These are phyloP conservation scores for Junonia oenone DNA, from an alignment of 2,888 invertebrate genomes.

Conservation along the genomic window DNA sequence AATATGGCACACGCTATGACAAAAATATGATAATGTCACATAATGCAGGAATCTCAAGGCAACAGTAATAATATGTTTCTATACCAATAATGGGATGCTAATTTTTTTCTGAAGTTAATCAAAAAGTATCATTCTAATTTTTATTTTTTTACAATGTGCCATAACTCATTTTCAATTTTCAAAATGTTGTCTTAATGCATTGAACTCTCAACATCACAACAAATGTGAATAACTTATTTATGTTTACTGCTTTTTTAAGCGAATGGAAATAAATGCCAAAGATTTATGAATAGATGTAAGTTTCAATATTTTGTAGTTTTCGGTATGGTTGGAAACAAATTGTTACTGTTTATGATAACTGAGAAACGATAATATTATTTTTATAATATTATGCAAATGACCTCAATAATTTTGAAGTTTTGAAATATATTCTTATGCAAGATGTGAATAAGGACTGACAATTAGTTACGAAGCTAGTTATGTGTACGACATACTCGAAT, in stretches of 20 bases:
- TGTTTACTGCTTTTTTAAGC: slow-evolving; percentile 50
- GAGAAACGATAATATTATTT: slow-evolving; percentile 57
- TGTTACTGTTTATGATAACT: slow-evolving; percentile 65
- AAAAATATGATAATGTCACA: slow-evolving; percentile 41
- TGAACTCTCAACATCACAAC: slow-evolving; percentile 47
- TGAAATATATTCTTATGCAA: slow-evolving; percentile 58
- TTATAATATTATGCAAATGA: slow-evolving; percentile 60
- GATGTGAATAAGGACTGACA: slow-evolving; percentile 67
- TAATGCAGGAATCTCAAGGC: slow-evolving; percentile 58
- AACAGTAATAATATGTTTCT: slow-evolving; percentile 78
- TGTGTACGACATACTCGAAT: slow-evolving; percentile 44
- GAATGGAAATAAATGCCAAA: slow-evolving; percentile 65
- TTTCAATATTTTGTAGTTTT: slow-evolving; percentile 51
- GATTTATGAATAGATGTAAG: slow-evolving; percentile 72
- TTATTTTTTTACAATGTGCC: slow-evolving; percentile 39
- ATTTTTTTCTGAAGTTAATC: background rate
- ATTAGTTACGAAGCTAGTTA: slow-evolving; percentile 51
- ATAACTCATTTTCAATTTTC: slow-evolving; percentile 32
- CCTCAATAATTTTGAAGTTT: slow-evolving; percentile 58
- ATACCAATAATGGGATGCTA: slow-evolving; percentile 40
- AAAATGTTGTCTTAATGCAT: background rate
- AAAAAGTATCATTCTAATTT: background rate
- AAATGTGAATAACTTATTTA: slow-evolving; percentile 40
- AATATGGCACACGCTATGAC: slow-evolving; percentile 57
- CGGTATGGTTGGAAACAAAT: slow-evolving; percentile 69